These are phyloP conservation scores for Willisornis vidua DNA, from an alignment of 2,113 vertebrate species.

Conservation along the genomic window DNA sequence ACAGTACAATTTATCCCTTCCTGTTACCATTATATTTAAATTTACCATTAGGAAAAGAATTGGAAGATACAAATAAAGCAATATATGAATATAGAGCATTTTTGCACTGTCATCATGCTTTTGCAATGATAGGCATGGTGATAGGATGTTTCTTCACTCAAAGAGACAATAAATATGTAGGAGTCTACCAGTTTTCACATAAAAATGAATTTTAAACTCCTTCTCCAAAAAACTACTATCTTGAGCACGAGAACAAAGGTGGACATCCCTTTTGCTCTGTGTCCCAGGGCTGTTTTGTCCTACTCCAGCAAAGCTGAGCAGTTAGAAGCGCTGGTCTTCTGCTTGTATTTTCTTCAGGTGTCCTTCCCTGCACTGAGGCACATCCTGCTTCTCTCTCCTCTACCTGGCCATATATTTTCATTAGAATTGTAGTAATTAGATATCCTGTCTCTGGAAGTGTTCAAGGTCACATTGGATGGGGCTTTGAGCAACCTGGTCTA, in stretches of 20 bases:
- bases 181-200: background rate
- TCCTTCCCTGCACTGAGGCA: background rate
- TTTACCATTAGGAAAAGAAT: background rate
- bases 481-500: background rate
- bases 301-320: background rate
- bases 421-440: background rate
- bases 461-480: background rate
- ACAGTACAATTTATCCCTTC: background rate
- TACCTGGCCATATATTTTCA: background rate
- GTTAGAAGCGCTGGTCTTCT: background rate
- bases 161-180: background rate
- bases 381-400: background rate
- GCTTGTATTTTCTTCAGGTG: background rate
- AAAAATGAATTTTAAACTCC: background rate
- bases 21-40: background rate
- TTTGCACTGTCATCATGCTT: background rate
- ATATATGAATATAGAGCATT: fast-evolving
- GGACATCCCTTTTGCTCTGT: background rate
- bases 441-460: background rate
- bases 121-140: background rate
- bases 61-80: background rate
- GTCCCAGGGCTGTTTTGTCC: background rate
- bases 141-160: background rate
- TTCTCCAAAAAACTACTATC: background rate
- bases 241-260: background rate